These are phyloP conservation scores for Laothoe populi DNA, from an alignment of 2,888 invertebrate genomes.

Conservation along the genomic window DNA sequence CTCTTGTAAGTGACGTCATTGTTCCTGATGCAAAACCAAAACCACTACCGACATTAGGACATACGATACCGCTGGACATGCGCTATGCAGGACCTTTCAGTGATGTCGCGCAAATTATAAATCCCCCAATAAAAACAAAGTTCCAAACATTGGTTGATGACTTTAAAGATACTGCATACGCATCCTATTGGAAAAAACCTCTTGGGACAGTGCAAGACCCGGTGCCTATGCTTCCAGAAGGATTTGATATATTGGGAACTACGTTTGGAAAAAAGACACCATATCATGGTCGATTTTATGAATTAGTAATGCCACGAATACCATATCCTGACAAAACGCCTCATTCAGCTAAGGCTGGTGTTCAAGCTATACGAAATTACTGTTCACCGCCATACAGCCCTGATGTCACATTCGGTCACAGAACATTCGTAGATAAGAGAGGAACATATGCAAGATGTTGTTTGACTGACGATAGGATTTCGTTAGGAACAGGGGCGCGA, in stretches of 20 bases:
- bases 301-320: conserved; percentile 68
- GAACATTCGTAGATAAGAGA: conserved; percentile 70
- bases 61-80: conserved; percentile 57
- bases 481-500: conserved; percentile 62
- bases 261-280: conserved; percentile 66
- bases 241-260: conserved; percentile 57
- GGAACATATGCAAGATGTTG: conserved; percentile 78
- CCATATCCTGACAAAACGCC: conserved; percentile 64
- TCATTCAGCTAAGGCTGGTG: conserved; percentile 48
- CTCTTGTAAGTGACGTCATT: conserved; percentile 66
- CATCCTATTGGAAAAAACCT: conserved; percentile 69
- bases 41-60: conserved; percentile 60
- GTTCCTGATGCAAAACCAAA: conserved; percentile 57
- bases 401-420: conserved; percentile 73
- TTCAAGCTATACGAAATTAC: conserved; percentile 60
- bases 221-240: conserved; percentile 70
- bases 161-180: conserved; percentile 64
- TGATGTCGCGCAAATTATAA: conserved; percentile 54
- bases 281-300: conserved; percentile 61
- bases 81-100: conserved; percentile 58
- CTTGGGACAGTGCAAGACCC: conserved; percentile 61
- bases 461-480: conserved; percentile 63
- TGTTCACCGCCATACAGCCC: conserved; percentile 70
- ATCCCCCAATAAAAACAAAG: conserved; percentile 65
- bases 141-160: conserved; percentile 66